Percentiles rank a stretch among this genome's conserved stretches.
Evolutionary conservation across 2,797 vertebrate species (phyloP).

Genomic region (Acanthurus leucopareius): DNA sequence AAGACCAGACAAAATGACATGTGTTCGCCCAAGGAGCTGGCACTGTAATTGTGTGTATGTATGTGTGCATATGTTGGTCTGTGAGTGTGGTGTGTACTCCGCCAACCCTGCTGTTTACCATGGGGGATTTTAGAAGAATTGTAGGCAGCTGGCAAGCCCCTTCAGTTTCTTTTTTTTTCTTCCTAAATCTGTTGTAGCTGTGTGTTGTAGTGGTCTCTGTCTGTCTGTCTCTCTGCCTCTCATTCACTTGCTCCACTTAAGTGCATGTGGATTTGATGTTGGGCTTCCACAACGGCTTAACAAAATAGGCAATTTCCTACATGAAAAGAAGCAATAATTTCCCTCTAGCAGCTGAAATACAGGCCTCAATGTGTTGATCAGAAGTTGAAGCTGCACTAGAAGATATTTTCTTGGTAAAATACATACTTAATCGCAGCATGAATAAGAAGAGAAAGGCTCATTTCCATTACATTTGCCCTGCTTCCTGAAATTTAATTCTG

Average conservation of each 20-base stretch:
- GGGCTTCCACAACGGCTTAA: constrained; percentile 47
- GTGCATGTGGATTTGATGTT: constrained; percentile 57
- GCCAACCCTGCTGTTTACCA: constrained; percentile 79
- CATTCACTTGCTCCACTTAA: constrained; percentile 51
- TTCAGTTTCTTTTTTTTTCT: constrained; percentile 25
- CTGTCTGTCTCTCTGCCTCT: constrained; percentile 11
- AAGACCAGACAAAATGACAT: constrained; percentile 81
- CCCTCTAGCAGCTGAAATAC: constrained; percentile 38
- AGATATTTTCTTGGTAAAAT: constrained; percentile 34
- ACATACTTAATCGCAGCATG: constrained; percentile 9
- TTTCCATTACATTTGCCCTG: constrained; percentile 23
- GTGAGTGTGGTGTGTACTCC: constrained; percentile 51
- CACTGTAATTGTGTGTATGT: constrained; percentile 65
- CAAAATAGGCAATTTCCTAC: constrained; percentile 73
- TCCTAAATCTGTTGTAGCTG: constrained; percentile 52
- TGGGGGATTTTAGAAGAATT: constrained; percentile 79
- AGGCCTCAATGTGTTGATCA: constrained; percentile 44
- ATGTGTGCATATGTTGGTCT: constrained; percentile 57
- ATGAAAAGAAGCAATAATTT: constrained; percentile 74
- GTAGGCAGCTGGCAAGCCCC: constrained; percentile 74
- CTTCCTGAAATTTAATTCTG: constrained; percentile 26
- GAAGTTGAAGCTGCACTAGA: constrained; percentile 30
- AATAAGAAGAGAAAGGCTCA: constrained; percentile 12
- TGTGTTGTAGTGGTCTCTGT: constrained; percentile 39
- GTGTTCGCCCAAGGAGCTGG: constrained; percentile 81